Percentiles rank a stretch among this genome's conserved stretches.
These are phyloP conservation scores for Rana temporaria DNA, from an alignment of 2,113 vertebrate species.

Conservation along the genomic window DNA sequence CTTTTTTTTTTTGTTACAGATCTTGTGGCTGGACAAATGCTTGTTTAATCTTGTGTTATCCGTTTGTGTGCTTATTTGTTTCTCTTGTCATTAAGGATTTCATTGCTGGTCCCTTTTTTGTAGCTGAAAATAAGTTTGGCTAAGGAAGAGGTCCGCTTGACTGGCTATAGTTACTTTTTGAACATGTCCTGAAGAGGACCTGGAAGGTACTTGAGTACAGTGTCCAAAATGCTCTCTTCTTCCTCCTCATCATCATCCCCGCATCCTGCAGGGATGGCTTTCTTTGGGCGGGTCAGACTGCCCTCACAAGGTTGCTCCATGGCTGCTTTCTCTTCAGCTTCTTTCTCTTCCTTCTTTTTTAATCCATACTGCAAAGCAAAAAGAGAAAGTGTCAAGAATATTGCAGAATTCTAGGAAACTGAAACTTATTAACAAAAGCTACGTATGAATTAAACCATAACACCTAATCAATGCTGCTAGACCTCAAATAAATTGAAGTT, in stretches of 20 bases:
- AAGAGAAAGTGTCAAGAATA: background rate
- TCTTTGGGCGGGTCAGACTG: slow-evolving; percentile 94
- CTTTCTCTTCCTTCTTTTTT: slow-evolving; percentile 99
- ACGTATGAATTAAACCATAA: no score
- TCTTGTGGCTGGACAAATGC: background rate
- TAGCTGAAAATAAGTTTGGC: slow-evolving; percentile 45
- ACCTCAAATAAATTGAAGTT: no score
- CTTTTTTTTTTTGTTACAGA: background rate
- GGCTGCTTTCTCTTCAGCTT: slow-evolving; percentile 95
- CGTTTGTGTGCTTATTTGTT: slow-evolving; percentile 40
- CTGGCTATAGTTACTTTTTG: slow-evolving; percentile 86
- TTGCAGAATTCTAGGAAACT: no score
- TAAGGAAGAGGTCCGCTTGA: slow-evolving; percentile 49
- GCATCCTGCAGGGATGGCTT: slow-evolving; percentile 92
- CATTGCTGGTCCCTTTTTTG: slow-evolving; percentile 37
- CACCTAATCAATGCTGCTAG: no score
- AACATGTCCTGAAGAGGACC: slow-evolving; percentile 98
- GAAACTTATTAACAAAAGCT: no score
- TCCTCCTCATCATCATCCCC: slow-evolving; percentile 95
- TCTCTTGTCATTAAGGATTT: slow-evolving; percentile 29
- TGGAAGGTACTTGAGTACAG: slow-evolving; percentile 96
- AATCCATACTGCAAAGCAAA: slow-evolving; percentile 84
- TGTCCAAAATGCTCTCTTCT: slow-evolving; percentile 96
- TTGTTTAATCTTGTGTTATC: slow-evolving; percentile 8
- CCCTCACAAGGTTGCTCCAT: slow-evolving; percentile 97